Evolutionary conservation across 1,140 invertebrate genomes (phyloP), one percentile per base, ranked within the genome.

Genomic region (Drosophila pruinosa): DNA sequence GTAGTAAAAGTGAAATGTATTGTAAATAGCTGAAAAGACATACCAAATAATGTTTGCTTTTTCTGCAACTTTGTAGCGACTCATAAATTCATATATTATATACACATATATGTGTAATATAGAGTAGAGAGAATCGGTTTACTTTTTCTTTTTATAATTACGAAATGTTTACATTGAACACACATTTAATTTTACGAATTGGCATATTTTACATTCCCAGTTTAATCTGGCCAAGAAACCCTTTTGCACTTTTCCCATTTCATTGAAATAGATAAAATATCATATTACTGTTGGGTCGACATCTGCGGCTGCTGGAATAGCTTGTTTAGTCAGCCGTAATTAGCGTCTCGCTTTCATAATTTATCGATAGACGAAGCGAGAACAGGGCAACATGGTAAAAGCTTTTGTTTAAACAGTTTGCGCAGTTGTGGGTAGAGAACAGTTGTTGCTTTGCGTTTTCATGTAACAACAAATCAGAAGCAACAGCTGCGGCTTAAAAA

Each of bases 401-500:
- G 62, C 62, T 45, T 65, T 72, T 72, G 34, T 58, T 65, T 50
- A 57, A 72, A 72, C 61, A 50, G 12, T 31, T 50, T 50, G 47
- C 10, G 12, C 22, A 2, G 41, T 57, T 48, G 53, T 28, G 63
- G 53, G 43, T 38, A 39, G 24, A n/a, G 31, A 38, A 45, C 39
- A 63, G 48, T 63, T 54, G 47, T 54, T 69, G 58, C 58, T 62
- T 50, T 39, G 36, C 14, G 43, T 14, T 36, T 26, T 45, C 8
- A 34, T 43, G 45, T 45, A 62, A 36, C 47, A 50, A 62, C 21
- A 12, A 31, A 36, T 24, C 71, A 67, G 76, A 62, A 76, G 81
- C 73, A 74, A 86, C 85, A 81, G 85, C 75, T 78, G 65, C 41
- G 76, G 65, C 58, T 71, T 52, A 36, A 65, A 65, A 58, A 17